Evolutionary conservation across 1,140 invertebrate genomes (phyloP).

Genomic region (Drosophila pachea): DNA sequence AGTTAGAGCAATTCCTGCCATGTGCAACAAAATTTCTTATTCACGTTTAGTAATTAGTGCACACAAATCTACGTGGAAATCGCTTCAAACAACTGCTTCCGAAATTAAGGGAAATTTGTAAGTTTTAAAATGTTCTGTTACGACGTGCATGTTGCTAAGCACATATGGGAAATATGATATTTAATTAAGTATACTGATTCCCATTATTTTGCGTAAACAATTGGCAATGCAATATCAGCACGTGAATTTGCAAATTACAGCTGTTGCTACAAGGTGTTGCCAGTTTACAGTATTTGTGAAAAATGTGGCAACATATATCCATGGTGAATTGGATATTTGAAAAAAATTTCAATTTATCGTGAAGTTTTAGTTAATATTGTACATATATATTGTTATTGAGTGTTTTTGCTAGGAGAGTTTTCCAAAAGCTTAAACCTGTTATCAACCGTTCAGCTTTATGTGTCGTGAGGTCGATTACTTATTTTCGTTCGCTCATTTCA

Average conservation of each 20-base stretch:
- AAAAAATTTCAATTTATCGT: slow-evolving; percentile 5
- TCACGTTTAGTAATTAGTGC: background rate
- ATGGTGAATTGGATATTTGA: slow-evolving; percentile 14
- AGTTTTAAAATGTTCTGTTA: too few species aligned
- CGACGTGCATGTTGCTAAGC: too few species aligned
- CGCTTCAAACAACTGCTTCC: too few species aligned
- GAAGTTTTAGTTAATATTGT: slow-evolving; percentile 1
- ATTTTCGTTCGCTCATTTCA: slow-evolving; percentile 37
- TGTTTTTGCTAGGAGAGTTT: slow-evolving; percentile 28
- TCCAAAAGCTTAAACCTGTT: slow-evolving; percentile 65
- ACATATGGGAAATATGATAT: too few species aligned
- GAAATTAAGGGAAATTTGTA: too few species aligned
- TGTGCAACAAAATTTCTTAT: too few species aligned
- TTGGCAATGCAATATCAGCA: slow-evolving; percentile 3
- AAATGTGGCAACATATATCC: slow-evolving; percentile 11
- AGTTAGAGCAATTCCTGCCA: background rate
- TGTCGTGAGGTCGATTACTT: slow-evolving; percentile 30
- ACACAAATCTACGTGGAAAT: background rate
- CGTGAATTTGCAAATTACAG: slow-evolving; percentile 15
- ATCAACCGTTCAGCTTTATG: slow-evolving; percentile 38
- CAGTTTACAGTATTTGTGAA: background rate
- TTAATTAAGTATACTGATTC: background rate
- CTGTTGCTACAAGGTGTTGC: slow-evolving; percentile 21
- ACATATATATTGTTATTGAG: background rate
- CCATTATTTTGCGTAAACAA: background rate